Percentiles rank a stretch among this genome's conserved stretches.
Conservation (phyloP, 2,113 vertebrate species). For the Monopterus albus region DNA sequence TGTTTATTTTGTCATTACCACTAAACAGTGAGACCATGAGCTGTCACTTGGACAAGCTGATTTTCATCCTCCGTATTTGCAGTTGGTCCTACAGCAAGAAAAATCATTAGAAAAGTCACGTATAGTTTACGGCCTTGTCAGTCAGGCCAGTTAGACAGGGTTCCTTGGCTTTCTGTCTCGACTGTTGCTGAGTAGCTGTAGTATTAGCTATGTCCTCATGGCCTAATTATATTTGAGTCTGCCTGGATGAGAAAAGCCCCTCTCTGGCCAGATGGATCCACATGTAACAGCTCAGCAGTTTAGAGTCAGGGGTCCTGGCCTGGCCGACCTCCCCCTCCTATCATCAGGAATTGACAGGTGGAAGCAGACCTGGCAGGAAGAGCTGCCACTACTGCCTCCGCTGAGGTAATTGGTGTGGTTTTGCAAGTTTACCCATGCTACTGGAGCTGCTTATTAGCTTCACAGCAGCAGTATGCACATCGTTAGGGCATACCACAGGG, state of each 20-base stretch:
- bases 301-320: slow-evolving; percentile 52
- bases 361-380: slow-evolving; percentile 49
- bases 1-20: slow-evolving; percentile 34
- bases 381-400: slow-evolving; percentile 4
- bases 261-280: slow-evolving; percentile 61
- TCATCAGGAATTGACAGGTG: slow-evolving; percentile 41
- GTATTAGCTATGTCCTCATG: slow-evolving; percentile 43
- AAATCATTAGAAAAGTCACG: slow-evolving; percentile 15
- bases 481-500: slow-evolving; percentile 56
- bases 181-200: slow-evolving; percentile 40
- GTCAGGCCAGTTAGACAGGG: background rate
- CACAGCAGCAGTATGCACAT: slow-evolving; percentile 52
- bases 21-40: slow-evolving; percentile 10
- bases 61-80: background rate
- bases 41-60: slow-evolving; percentile 24
- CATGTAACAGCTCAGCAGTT: slow-evolving; percentile 69
- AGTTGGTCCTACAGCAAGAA: slow-evolving; percentile 1
- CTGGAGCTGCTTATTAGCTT: slow-evolving; percentile 61
- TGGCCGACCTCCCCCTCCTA: slow-evolving; percentile 8
- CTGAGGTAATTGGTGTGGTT: slow-evolving; percentile 63
- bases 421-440: slow-evolving; percentile 37
- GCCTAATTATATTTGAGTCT: slow-evolving; percentile 51
- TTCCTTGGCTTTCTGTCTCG: slow-evolving; percentile 8
- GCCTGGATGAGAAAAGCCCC: slow-evolving; percentile 45
- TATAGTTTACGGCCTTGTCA: slow-evolving; percentile 11